Percentiles rank a stretch among this genome's conserved stretches.
These are phyloP conservation scores for Rotaria sp. DNA, from an alignment of 2,888 invertebrate genomes.

Conservation along the genomic window DNA sequence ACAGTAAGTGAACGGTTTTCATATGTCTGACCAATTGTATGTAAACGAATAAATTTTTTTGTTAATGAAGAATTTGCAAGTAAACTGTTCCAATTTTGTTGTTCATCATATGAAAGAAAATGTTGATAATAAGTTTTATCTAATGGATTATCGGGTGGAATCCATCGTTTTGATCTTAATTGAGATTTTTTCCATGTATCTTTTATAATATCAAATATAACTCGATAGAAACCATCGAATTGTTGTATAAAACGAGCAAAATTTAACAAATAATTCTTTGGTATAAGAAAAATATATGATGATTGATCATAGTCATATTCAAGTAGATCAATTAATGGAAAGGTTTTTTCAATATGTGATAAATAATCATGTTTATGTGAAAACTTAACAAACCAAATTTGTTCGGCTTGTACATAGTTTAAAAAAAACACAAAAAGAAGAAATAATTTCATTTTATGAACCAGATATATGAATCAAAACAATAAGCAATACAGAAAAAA, in stretches of 20 bases:
- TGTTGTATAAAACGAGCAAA: neutral
- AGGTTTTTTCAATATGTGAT: neutral
- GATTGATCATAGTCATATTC: neutral
- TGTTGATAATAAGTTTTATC: neutral
- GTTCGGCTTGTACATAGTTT: neutral
- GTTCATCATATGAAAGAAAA: conserved; percentile 15
- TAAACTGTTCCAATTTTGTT: neutral
- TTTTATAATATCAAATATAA: neutral
- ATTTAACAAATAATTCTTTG: neutral
- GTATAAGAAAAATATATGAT: neutral
- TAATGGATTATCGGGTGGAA: neutral
- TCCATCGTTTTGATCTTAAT: neutral
- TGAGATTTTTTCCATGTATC: neutral
- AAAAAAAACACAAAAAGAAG: neutral
- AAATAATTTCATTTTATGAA: neutral
- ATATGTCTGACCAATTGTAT: conserved; percentile 31
- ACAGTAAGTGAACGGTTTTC: conserved; percentile 33
- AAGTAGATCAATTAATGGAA: neutral
- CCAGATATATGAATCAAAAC: neutral
- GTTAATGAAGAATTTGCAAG: neutral
- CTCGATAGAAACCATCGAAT: neutral
- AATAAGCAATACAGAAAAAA: neutral
- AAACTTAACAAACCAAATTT: neutral
- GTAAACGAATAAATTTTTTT: neutral
- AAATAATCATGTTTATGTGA: neutral